phyloP scores from a whole-genome alignment of 2,797 vertebrate genomes.

The Gymnodraco acuticeps region DNA sequence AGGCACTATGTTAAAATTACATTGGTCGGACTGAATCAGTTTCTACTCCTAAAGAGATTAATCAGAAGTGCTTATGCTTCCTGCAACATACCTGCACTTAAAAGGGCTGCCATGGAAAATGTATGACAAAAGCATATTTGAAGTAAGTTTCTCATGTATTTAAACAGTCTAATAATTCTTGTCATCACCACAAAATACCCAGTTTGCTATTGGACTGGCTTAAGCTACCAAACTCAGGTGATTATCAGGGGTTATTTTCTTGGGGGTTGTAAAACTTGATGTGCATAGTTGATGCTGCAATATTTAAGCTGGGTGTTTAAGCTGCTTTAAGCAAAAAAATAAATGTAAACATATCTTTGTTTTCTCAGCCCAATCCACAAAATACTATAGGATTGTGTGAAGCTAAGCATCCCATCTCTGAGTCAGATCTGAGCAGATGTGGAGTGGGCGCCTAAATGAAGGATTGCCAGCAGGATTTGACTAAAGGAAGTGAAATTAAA shows the following conservation, averaged over 20 bases:
- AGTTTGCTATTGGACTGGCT: constrained; percentile 15
- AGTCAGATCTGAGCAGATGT: constrained; percentile 5
- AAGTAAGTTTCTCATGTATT: neutral
- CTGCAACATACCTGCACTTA: neutral
- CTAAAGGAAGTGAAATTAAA: neutral
- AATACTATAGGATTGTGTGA: constrained; percentile 11
- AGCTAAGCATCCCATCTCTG: neutral
- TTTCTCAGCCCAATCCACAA: constrained; percentile 28
- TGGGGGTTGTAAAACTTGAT: neutral
- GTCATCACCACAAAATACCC: neutral
- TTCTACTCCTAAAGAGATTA: neutral
- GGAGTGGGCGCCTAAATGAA: constrained; percentile 5
- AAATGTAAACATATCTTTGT: constrained; percentile 23
- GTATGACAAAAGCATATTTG: neutral
- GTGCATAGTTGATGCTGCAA: constrained; percentile 12
- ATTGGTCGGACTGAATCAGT: neutral
- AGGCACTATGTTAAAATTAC: neutral
- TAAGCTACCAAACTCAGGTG: constrained; percentile 5
- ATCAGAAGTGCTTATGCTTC: neutral
- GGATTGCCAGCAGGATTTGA: neutral
- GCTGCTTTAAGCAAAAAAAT: constrained; percentile 27
- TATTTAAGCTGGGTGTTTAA: constrained; percentile 25
- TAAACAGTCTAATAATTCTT: neutral
- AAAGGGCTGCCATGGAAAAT: no score
- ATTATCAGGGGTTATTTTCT: constrained; percentile 13